Evolutionary conservation across 2,113 vertebrate species (phyloP).

Genomic region (Balaenoptera acutorostrata): DNA sequence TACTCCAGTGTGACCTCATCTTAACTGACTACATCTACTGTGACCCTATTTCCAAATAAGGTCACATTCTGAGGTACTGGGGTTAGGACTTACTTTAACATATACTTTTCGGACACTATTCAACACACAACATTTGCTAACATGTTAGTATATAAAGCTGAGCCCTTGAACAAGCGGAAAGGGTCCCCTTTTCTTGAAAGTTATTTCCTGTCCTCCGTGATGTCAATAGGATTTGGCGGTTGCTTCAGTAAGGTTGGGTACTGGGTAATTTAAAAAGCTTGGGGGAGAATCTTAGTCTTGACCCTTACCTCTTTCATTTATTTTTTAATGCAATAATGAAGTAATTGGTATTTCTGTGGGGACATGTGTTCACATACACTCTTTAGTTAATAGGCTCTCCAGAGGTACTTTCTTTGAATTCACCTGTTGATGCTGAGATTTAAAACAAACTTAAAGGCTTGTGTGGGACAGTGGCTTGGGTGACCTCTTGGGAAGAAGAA

Average conservation of each 20-base stretch:
- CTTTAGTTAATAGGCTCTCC: not conserved
- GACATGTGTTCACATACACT: rapidly evolving
- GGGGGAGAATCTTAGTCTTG: not conserved
- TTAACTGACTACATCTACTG: not conserved
- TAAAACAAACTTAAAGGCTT: not conserved
- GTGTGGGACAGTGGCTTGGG: not conserved
- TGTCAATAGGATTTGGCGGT: not conserved
- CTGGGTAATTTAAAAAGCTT: not conserved
- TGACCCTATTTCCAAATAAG: not conserved
- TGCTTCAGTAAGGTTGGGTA: not conserved
- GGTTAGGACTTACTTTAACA: not conserved
- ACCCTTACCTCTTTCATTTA: not conserved
- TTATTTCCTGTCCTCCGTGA: not conserved
- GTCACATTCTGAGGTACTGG: not conserved
- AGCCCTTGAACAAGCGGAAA: not conserved
- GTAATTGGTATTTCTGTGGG: not conserved
- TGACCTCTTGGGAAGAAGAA: not conserved
- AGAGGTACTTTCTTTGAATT: not conserved
- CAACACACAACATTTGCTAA: not conserved
- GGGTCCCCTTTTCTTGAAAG: not conserved
- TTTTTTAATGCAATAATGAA: not conserved
- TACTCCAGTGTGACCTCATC: not conserved
- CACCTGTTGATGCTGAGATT: not conserved
- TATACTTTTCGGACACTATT: not conserved
- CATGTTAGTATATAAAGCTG: not conserved